Percentiles rank a stretch among this genome's conserved stretches.
phyloP scores from a whole-genome alignment of 2,113 vertebrate species.

The Atractosteus spatula region DNA sequence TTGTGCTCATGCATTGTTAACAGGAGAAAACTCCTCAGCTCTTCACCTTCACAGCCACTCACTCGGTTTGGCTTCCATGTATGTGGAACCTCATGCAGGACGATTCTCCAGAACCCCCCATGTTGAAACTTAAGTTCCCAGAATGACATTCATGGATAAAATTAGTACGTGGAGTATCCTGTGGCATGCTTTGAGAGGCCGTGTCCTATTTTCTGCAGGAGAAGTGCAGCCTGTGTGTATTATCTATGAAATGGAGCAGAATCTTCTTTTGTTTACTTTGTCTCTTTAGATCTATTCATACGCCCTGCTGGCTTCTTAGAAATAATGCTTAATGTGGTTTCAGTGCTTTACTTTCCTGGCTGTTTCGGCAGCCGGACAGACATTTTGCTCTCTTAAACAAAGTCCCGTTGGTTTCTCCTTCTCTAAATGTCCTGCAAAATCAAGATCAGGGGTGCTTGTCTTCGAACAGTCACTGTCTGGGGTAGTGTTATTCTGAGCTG shows the following conservation, averaged over 20 bases:
- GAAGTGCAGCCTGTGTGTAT: background rate
- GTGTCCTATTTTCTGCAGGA: background rate
- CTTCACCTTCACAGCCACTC: too few species aligned
- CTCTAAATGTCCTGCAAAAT: too few species aligned
- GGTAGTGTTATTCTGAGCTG: too few species aligned
- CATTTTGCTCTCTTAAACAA: too few species aligned
- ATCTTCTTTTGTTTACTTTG: slow-evolving; percentile 55
- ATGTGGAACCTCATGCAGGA: background rate
- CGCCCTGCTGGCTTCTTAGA: slow-evolving; percentile 51
- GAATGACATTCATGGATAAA: slow-evolving; percentile 62
- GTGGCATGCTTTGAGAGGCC: slow-evolving; percentile 40
- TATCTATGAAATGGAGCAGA: slow-evolving; percentile 50
- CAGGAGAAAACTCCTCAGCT: too few species aligned
- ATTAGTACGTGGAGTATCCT: slow-evolving; percentile 64
- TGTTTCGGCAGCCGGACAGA: too few species aligned
- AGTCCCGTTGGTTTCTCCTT: too few species aligned
- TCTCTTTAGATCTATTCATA: slow-evolving; percentile 44
- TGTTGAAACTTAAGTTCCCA: slow-evolving; percentile 23
- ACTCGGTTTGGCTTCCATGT: background rate
- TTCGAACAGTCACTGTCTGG: too few species aligned
- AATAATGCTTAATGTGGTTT: slow-evolving; percentile 45
- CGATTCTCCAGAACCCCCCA: slow-evolving; percentile 8
- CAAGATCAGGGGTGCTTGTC: too few species aligned
- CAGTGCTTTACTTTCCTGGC: background rate
- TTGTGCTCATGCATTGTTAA: too few species aligned